Conservation (phyloP, 2,113 vertebrate species). For the Diglossa brunneiventris region DNA sequence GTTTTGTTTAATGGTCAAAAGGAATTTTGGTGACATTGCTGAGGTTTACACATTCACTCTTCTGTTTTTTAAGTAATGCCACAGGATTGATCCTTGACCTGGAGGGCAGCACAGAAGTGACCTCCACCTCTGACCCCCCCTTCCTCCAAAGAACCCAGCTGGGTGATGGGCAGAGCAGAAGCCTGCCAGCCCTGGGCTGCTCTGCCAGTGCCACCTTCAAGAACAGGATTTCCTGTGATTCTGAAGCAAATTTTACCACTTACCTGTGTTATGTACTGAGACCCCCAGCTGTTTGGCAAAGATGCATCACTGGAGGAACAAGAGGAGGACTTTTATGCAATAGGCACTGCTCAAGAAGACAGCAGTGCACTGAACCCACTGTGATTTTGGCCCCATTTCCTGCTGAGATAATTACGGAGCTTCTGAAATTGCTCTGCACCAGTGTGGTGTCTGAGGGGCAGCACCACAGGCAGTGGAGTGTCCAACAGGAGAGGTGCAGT, state of each 20-base stretch:
- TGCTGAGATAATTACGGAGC: background rate
- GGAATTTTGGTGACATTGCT: background rate
- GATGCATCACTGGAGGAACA: background rate
- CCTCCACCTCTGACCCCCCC: background rate
- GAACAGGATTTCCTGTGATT: background rate
- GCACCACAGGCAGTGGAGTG: background rate
- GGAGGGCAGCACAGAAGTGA: rapidly evolving
- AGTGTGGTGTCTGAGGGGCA: rapidly evolving
- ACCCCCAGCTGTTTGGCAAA: rapidly evolving
- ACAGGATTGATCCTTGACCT: constrained; percentile 33
- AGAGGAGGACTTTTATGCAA: background rate
- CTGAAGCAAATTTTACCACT: background rate
- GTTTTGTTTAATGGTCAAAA: background rate
- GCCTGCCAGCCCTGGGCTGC: background rate
- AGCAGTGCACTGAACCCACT: background rate
- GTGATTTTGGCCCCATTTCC: background rate
- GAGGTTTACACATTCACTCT: background rate
- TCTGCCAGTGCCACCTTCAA: background rate
- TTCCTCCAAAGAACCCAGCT: background rate
- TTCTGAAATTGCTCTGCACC: background rate
- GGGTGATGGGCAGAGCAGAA: background rate
- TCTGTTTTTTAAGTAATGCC: constrained; percentile 13
- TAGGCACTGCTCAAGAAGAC: background rate
- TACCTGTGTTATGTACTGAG: background rate
- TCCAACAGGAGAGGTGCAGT: background rate